These are phyloP conservation scores for Musca domestica DNA, from an alignment of 1,140 invertebrate species.

Conservation along the genomic window DNA sequence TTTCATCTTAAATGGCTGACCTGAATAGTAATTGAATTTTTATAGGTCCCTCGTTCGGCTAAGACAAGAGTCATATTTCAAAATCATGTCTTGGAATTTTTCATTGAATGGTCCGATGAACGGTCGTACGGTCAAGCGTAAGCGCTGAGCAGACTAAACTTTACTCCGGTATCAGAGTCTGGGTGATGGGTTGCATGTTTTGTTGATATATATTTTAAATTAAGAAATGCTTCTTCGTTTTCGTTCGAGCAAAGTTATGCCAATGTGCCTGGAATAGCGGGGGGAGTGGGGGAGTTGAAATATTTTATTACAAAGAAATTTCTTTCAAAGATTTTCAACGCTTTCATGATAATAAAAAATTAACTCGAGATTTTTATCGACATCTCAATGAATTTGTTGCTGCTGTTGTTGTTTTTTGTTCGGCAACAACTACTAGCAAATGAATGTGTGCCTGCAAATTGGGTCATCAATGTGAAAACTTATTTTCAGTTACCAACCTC, in stretches of 20 bases:
- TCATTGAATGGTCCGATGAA: not conserved
- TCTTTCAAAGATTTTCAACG: constrained; percentile 20
- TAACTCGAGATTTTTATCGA: constrained; percentile 16
- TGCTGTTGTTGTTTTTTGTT: not conserved
- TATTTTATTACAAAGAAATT: constrained; percentile 18
- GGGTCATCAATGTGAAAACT: constrained; percentile 19
- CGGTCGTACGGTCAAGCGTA: not conserved
- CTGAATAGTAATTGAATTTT: constrained; percentile 18
- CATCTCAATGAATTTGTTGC: constrained; percentile 7
- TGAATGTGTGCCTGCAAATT: constrained; percentile 5
- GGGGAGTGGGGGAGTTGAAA: not conserved
- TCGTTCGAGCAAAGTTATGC: not conserved
- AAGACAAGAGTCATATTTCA: not conserved
- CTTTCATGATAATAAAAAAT: constrained; percentile 22
- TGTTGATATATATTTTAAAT: constrained; percentile 10
- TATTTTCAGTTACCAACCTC: not conserved
- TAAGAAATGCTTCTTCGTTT: not conserved
- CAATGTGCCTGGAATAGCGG: not conserved
- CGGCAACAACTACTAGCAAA: not conserved
- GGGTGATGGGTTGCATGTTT: not conserved
- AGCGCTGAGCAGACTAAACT: not conserved
- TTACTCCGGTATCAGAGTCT: not conserved
- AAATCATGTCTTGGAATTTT: constrained; percentile 8
- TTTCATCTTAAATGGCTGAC: not conserved
- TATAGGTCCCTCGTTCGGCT: not conserved